These are phyloP conservation scores for Chrysolina americana DNA, from an alignment of 2,888 invertebrate genomes.

Conservation along the genomic window DNA sequence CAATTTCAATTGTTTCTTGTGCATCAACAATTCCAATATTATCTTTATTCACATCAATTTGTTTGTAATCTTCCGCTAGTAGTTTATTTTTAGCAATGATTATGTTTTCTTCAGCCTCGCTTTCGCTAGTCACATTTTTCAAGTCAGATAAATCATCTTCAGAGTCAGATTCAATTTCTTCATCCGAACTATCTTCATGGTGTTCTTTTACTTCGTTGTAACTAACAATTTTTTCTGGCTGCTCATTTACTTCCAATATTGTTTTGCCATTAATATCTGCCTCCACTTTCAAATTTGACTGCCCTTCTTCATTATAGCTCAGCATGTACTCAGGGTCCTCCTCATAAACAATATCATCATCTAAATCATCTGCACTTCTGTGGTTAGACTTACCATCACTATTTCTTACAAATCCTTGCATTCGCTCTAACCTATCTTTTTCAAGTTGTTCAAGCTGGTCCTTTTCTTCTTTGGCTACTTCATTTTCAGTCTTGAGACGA, in stretches of 20 bases:
- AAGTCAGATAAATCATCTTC: slow-evolving; percentile 71
- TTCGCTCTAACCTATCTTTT: slow-evolving; percentile 82
- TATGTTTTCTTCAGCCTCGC: slow-evolving; percentile 50
- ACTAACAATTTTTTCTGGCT: slow-evolving; percentile 55
- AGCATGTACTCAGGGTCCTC: slow-evolving; percentile 67
- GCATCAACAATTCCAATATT: slow-evolving; percentile 55
- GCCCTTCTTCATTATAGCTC: slow-evolving; percentile 64
- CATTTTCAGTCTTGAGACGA: slow-evolving; percentile 86
- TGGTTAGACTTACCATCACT: slow-evolving; percentile 74
- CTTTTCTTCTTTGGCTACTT: slow-evolving; percentile 84
- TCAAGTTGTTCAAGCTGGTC: slow-evolving; percentile 83
- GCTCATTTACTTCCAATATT: slow-evolving; percentile 45
- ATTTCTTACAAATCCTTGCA: slow-evolving; percentile 76
- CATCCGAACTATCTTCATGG: slow-evolving; percentile 50
- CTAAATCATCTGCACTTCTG: slow-evolving; percentile 88
- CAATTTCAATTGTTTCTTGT: slow-evolving; percentile 47
- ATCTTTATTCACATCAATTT: slow-evolving; percentile 55
- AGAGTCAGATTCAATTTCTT: slow-evolving; percentile 60
- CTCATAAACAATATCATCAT: slow-evolving; percentile 82
- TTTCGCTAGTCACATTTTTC: slow-evolving; percentile 68
- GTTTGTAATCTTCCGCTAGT: slow-evolving; percentile 6
- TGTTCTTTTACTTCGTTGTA: slow-evolving; percentile 60
- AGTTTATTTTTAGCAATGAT: background rate
- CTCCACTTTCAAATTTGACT: slow-evolving; percentile 65
- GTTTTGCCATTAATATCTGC: slow-evolving; percentile 63